These are phyloP conservation scores for Tympanoctomys barrerae DNA, from an alignment of 2,797 vertebrate genomes.

Conservation along the genomic window DNA sequence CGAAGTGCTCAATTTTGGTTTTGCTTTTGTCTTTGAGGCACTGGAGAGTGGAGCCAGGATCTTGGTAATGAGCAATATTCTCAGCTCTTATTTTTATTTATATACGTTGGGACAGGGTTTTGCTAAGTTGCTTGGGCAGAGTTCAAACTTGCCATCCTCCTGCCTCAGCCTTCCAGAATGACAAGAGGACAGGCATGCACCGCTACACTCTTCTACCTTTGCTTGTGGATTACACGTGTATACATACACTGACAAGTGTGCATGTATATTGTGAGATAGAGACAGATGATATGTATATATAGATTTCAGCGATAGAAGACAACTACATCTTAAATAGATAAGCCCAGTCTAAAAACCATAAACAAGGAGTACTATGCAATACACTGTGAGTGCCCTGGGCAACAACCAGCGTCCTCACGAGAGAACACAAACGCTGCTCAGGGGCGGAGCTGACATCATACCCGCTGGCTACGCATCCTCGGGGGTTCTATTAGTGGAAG, in stretches of 20 bases:
- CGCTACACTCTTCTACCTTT: background rate
- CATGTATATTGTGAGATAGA: too few species aligned
- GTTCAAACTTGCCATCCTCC: background rate
- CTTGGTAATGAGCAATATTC: background rate
- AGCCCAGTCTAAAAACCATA: background rate
- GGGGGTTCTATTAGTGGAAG: background rate
- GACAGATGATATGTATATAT: background rate
- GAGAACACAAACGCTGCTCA: background rate
- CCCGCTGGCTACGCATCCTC: background rate
- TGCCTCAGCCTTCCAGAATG: background rate
- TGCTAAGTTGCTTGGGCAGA: background rate
- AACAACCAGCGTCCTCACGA: background rate
- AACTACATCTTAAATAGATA: background rate
- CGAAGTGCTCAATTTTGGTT: background rate
- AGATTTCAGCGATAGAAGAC: background rate
- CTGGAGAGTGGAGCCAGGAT: background rate
- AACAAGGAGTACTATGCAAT: background rate
- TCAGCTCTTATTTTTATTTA: background rate
- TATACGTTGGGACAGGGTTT: background rate
- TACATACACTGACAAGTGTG: background rate
- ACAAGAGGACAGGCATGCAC: background rate
- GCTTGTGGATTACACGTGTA: background rate
- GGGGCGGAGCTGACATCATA: background rate
- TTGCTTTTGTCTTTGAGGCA: background rate
- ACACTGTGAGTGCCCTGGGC: background rate